Evolutionary conservation across 2,113 vertebrate genomes (phyloP), one percentile per base, ranked within the genome.

Genomic region (Anser cygnoides): DNA sequence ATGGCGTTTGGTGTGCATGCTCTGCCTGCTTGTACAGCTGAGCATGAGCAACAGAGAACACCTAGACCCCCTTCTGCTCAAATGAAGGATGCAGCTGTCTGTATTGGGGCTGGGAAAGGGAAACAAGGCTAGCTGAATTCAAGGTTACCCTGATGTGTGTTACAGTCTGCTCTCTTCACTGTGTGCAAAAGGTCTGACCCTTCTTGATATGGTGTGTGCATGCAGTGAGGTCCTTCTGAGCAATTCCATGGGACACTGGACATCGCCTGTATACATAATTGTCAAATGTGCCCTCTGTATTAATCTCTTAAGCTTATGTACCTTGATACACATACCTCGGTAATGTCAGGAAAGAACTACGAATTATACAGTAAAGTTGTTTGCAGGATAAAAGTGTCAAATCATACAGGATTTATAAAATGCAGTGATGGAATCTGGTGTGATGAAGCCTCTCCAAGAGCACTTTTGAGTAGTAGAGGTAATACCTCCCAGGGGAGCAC

Each of bases 101-200:
- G 1, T 17, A 55, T 63, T 28, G 11, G 70, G 83, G 37, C 67
- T 41, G 75, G 6, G 50, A 25, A 29, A 11, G 16, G 58, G 43
- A 57, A 37, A 6, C 9, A 17, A 66, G 65, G 46, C 77, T 67
- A 50, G 31, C 37, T 81, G 54, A 70, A 18, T 46, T 10, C 5
- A 4, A 1, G 16, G 37, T 19, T 25, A 28, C 49, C 65, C n/a
- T 20, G 9, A 35, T 0, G 3, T 17, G 44, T 29, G n/a, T 23
- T 21, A 37, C 0, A 0, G 37, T 22, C 39, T 21, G 4, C 19
- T 23, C 54, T 8, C 12, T n/a, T 29, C 59, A 4, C 44, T 9
- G 29, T 2, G 1, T 39, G 52, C 28, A 11, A 16, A 62, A n/a
- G 13, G 7, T 9, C 39, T 9, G 41, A 19, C n/a, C 44, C 73